phyloP scores from a whole-genome alignment of 2,797 vertebrate genomes.

The Acanthornis magna region DNA sequence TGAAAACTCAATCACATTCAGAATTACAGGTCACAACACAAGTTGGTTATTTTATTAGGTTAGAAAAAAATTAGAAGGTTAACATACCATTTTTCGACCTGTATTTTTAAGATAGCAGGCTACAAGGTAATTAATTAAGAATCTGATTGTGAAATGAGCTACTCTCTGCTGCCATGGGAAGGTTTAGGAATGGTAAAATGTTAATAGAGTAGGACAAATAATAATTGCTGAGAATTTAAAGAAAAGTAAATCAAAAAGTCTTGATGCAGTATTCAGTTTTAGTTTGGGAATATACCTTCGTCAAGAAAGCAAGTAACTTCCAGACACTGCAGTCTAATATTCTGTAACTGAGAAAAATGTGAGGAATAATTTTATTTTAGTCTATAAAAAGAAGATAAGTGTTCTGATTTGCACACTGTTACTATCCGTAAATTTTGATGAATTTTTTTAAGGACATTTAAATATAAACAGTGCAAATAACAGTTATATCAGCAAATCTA shows the following conservation, averaged over 20 bases:
- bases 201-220: constrained; percentile 26
- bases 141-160: constrained; percentile 1
- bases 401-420: constrained; percentile 68
- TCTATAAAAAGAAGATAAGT: constrained; percentile 73
- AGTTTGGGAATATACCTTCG: constrained; percentile 56
- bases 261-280: constrained; percentile 34
- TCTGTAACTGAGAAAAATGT: constrained; percentile 71
- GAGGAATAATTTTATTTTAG: constrained; percentile 68
- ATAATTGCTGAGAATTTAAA: neutral
- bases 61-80: constrained; percentile 56
- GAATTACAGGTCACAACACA: constrained; percentile 71
- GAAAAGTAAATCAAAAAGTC: constrained; percentile 3
- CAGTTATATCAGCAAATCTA: constrained; percentile 73
- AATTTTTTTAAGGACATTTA: constrained; percentile 69
- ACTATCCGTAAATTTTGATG: constrained; percentile 60
- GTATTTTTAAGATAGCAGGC: constrained; percentile 39
- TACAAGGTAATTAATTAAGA: constrained; percentile 40
- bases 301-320: constrained; percentile 56
- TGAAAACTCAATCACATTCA: constrained; percentile 76
- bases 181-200: neutral
- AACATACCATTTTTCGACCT: constrained; percentile 32
- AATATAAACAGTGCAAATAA: constrained; percentile 75
- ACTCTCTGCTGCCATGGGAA: neutral
- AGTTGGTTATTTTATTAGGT: constrained; percentile 57
- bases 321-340: constrained; percentile 63